Percentiles rank a stretch among this genome's conserved stretches.
phyloP scores from a whole-genome alignment of 2,113 vertebrate species.

The Ardeotis arabs region DNA sequence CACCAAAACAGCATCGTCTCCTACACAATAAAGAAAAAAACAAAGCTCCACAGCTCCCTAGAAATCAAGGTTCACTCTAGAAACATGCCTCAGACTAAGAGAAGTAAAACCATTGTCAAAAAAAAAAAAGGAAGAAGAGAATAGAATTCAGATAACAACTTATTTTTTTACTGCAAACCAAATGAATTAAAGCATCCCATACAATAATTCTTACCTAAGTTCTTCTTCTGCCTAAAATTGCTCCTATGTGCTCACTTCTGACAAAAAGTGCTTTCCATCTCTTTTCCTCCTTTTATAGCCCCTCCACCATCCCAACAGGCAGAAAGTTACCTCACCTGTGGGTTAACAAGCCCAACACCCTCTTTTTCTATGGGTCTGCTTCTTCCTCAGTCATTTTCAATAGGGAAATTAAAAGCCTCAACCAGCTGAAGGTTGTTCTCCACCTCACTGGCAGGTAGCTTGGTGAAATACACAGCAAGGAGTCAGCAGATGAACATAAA shows the following conservation, averaged over 20 bases:
- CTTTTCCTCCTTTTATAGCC: neutral
- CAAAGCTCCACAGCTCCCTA: neutral
- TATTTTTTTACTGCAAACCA: neutral
- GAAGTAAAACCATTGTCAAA: neutral
- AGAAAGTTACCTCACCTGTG: neutral
- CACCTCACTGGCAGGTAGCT: neutral
- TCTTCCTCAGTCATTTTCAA: neutral
- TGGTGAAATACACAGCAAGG: neutral
- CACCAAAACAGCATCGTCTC: neutral
- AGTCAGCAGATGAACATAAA: neutral
- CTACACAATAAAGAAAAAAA: neutral
- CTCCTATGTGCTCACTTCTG: neutral
- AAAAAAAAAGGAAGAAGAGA: neutral
- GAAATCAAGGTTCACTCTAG: neutral
- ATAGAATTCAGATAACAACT: neutral
- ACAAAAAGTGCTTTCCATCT: fast-evolving
- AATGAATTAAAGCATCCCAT: neutral
- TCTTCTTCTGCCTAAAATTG: neutral
- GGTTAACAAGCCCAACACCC: neutral
- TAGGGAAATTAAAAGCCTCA: neutral
- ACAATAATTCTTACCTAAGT: neutral
- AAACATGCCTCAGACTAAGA: neutral
- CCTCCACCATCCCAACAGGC: neutral
- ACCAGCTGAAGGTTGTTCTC: neutral
- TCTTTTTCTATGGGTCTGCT: neutral